Evolutionary conservation across 92 coral and sea anemone species (phyloP), one percentile per base, ranked within the genome.

Genomic region (Porites evermanni): DNA sequence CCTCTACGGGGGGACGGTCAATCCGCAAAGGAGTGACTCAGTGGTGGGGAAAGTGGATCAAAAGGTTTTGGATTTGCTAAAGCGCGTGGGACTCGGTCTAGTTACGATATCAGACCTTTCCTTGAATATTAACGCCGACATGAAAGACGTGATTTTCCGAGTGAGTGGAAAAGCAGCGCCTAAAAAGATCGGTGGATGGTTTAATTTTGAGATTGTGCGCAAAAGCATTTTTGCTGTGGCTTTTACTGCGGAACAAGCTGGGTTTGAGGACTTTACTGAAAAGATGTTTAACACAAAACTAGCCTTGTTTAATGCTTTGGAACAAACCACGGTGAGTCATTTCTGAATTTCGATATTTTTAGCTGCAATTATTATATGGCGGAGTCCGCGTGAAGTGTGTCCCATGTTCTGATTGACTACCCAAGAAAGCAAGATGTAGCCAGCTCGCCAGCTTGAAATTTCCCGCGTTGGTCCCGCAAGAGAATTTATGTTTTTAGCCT

Each of bases 191-290:
- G 87, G 87, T 8, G 81, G 89, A 4, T 83, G 89, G 74, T 77
- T 91, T 50, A 80, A 84, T 12, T 91, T 91, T 50, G 94, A 91
- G 53, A 47, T 91, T 2, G 78, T 88, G 12, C 89, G 89, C 74
- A 91, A 91, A 56, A 82, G 84, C 9, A 89, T 91, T 44, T 84
- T 91, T 79, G 94, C 92, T 17, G 91, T 91, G 20, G 94, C 86
- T 1, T 82, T 91, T 63, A 91, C 94, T 16, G 91, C 91, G 20
- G 94, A 88, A 14, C 71, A 75, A 21, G 91, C 94, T 23, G 84
- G 74, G 38, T 72, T 91, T 9, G 89, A 68, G 54, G 91, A 86
- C 16, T 84, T 91, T 51, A 75, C 86, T 19, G 78, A 79, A 65
- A 83, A 84, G 70, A 67, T 88, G 61, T 91, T 91, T 70, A 79